phyloP scores from a whole-genome alignment of 2,797 vertebrate species.

The Tympanoctomys barrerae region DNA sequence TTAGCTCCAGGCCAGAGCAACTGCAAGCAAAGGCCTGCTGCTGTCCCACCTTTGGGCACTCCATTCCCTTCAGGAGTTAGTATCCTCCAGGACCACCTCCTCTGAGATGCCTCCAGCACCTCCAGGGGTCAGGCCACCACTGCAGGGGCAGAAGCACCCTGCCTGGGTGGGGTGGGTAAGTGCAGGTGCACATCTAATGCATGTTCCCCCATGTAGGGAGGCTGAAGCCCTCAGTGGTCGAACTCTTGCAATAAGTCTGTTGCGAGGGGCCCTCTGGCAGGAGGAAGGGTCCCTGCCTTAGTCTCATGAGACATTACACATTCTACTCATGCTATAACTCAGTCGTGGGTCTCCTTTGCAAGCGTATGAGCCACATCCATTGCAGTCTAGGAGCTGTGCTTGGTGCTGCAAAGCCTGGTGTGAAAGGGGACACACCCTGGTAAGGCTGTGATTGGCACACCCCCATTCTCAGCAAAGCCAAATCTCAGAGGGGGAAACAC shows the following conservation, averaged over 20 bases:
- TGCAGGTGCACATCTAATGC: accelerated
- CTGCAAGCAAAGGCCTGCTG: accelerated
- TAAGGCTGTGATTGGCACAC: not conserved
- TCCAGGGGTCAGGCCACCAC: not conserved
- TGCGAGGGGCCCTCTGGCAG: not conserved
- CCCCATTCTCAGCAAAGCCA: not conserved
- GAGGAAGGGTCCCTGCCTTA: not conserved
- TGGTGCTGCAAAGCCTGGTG: accelerated
- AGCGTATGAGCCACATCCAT: accelerated
- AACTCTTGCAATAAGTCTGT: not conserved
- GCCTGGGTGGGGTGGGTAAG: not conserved
- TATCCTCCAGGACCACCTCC: accelerated
- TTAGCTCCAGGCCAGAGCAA: not conserved
- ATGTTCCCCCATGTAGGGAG: accelerated
- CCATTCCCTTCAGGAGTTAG: no score
- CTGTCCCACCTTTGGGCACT: accelerated
- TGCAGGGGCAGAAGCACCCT: accelerated
- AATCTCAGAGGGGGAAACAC: not conserved
- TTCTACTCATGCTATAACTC: not conserved
- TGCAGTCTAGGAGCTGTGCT: not conserved
- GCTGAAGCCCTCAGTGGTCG: accelerated
- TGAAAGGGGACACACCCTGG: not conserved
- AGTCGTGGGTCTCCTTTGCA: not conserved
- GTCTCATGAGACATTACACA: accelerated
- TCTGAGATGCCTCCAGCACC: not conserved